These are phyloP conservation scores for Berghia stephanieae DNA, from an alignment of 1,140 invertebrate species.

Conservation along the genomic window DNA sequence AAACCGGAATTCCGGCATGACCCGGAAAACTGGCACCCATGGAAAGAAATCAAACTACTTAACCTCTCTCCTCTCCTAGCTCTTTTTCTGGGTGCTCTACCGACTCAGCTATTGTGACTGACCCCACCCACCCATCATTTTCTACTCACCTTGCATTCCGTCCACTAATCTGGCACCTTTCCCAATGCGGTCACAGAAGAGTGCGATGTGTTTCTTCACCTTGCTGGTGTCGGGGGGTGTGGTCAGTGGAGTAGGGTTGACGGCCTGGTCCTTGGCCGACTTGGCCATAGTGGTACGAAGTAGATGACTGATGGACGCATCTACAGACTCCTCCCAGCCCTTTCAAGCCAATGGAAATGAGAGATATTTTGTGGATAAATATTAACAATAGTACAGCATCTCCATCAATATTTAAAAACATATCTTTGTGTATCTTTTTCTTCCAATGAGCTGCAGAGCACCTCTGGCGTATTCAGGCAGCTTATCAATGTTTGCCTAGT, in stretches of 20 bases:
- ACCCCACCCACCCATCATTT: too few species aligned
- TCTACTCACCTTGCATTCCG: slow-evolving; percentile 48
- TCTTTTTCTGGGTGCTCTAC: too few species aligned
- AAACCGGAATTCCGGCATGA: too few species aligned
- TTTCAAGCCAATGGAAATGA: slow-evolving; percentile 8
- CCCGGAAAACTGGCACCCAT: background rate
- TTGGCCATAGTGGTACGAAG: slow-evolving; percentile 69
- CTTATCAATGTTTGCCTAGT: too few species aligned
- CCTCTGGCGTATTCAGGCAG: too few species aligned
- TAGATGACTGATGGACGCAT: slow-evolving; percentile 70
- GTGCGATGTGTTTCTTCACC: slow-evolving; percentile 72
- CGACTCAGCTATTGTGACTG: too few species aligned
- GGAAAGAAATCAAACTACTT: background rate
- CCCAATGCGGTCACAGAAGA: slow-evolving; percentile 69
- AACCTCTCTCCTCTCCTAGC: too few species aligned
- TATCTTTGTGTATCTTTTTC: too few species aligned
- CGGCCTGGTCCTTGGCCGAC: slow-evolving; percentile 59
- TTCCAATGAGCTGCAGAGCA: too few species aligned
- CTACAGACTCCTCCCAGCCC: slow-evolving; percentile 74
- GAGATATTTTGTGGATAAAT: background rate
- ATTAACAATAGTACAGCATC: background rate
- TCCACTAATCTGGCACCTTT: slow-evolving; percentile 63
- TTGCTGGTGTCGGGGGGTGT: slow-evolving; percentile 69
- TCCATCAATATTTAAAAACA: too few species aligned
- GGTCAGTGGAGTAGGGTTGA: slow-evolving; percentile 67